These are phyloP conservation scores for Myotis yumanensis DNA, from an alignment of 2,113 vertebrate genomes.

Conservation along the genomic window DNA sequence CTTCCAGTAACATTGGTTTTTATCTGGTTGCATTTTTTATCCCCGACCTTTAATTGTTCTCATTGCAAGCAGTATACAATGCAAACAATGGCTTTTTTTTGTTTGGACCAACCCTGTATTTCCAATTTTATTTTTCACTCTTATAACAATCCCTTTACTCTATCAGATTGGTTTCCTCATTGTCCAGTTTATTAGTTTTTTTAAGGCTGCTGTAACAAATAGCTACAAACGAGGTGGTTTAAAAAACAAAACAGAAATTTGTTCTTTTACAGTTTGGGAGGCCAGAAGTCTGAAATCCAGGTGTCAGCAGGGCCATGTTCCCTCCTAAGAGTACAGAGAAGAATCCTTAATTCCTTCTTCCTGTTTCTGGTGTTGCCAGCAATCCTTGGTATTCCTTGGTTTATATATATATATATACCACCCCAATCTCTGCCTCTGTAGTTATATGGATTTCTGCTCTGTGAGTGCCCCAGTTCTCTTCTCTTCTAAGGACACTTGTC, in stretches of 20 bases:
- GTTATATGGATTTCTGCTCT: neutral
- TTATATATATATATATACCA: neutral
- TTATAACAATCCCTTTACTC: constrained; percentile 46
- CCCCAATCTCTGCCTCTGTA: neutral
- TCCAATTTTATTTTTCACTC: constrained; percentile 48
- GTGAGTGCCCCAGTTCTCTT: neutral
- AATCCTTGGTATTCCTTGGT: neutral
- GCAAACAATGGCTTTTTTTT: constrained; percentile 59
- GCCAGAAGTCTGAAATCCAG: neutral
- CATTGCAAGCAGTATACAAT: neutral
- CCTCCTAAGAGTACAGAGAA: neutral
- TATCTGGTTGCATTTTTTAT: neutral
- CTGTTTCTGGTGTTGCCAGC: neutral
- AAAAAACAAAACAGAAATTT: neutral
- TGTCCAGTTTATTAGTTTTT: constrained; percentile 29
- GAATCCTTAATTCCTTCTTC: neutral
- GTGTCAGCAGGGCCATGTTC: neutral
- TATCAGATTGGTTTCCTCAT: constrained; percentile 10
- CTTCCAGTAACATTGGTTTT: neutral
- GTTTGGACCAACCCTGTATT: neutral
- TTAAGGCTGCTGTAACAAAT: neutral
- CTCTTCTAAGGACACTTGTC: neutral
- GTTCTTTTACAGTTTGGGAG: neutral
- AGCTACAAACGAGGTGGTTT: neutral
- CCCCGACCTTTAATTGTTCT: neutral